Percentiles rank a stretch among this genome's conserved stretches.
Conservation (phyloP, 2,888 invertebrate genomes). For the Opisthograptis luteolata region DNA sequence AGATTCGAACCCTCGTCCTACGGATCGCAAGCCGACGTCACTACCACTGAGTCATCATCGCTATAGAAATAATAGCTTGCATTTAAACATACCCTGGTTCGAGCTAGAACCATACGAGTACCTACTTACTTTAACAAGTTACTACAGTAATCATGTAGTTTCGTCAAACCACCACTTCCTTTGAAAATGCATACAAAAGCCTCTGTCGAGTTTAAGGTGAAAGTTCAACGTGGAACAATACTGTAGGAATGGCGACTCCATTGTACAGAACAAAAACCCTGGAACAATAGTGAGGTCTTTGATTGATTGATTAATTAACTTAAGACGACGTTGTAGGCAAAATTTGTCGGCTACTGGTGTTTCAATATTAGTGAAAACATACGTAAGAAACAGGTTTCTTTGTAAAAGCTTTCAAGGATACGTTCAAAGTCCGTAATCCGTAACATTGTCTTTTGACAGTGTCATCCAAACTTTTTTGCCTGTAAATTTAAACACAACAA, state of each 20-base stretch:
- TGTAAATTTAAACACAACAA: slow-evolving; percentile 21
- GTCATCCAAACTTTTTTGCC: too few species aligned
- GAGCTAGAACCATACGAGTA: not conserved
- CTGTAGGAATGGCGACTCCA: slow-evolving; percentile 49
- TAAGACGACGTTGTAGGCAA: slow-evolving; percentile 5
- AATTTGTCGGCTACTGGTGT: slow-evolving; percentile 24
- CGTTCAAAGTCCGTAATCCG: too few species aligned
- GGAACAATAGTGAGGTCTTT: slow-evolving; percentile 52
- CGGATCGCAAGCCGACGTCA: too few species aligned
- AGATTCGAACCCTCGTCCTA: too few species aligned
- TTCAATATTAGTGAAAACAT: not conserved
- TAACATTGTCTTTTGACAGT: too few species aligned
- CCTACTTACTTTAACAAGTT: not conserved
- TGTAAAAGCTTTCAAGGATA: not conserved
- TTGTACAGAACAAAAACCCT: slow-evolving; percentile 58
- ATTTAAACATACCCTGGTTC: too few species aligned
- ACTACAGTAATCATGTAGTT: slow-evolving; percentile 17
- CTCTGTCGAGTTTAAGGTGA: slow-evolving; percentile 43
- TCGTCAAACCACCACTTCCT: slow-evolving; percentile 18
- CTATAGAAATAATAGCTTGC: too few species aligned
- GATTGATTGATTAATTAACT: slow-evolving; percentile 63
- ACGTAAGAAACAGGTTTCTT: not conserved
- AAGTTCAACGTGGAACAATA: slow-evolving; percentile 52
- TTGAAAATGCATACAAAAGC: slow-evolving; percentile 43
- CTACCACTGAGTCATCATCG: too few species aligned